Evolutionary conservation across 1,140 invertebrate genomes (phyloP).

Genomic region (Nasonia giraulti): DNA sequence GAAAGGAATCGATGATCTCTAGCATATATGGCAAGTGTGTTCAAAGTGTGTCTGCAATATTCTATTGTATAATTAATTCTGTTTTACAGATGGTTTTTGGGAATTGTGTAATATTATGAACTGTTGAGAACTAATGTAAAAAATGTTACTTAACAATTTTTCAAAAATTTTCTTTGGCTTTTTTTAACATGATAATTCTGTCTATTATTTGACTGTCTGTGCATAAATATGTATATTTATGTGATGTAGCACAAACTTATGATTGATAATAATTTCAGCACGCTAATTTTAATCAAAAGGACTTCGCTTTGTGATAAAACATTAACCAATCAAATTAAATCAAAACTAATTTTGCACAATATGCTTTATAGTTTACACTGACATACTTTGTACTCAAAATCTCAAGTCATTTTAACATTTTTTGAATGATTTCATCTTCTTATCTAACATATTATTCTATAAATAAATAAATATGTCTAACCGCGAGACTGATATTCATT

Average conservation of each 20-base stretch:
- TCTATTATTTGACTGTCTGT: not conserved
- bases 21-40: not conserved
- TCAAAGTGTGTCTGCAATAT: slow-evolving; percentile 34
- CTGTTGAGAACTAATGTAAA: too few relatives aligned
- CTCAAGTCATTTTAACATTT: too few relatives aligned
- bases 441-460: not conserved
- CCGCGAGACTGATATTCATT: not conserved
- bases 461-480: not conserved
- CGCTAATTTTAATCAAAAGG: not conserved
- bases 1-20: too few relatives aligned
- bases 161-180: not conserved
- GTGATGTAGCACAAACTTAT: too few relatives aligned
- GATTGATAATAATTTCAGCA: not conserved
- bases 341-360: too few relatives aligned
- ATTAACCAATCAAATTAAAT: not conserved
- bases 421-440: too few relatives aligned
- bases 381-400: too few relatives aligned
- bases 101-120: too few relatives aligned
- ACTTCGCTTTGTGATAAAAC: not conserved
- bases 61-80: not conserved
- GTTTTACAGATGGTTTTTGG: too few relatives aligned
- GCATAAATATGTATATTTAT: too few relatives aligned
- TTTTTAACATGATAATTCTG: not conserved
- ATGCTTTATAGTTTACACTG: too few relatives aligned
- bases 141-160: too few relatives aligned